These are phyloP conservation scores for Ctena decussata DNA, from an alignment of 2,888 invertebrate genomes.

Conservation along the genomic window DNA sequence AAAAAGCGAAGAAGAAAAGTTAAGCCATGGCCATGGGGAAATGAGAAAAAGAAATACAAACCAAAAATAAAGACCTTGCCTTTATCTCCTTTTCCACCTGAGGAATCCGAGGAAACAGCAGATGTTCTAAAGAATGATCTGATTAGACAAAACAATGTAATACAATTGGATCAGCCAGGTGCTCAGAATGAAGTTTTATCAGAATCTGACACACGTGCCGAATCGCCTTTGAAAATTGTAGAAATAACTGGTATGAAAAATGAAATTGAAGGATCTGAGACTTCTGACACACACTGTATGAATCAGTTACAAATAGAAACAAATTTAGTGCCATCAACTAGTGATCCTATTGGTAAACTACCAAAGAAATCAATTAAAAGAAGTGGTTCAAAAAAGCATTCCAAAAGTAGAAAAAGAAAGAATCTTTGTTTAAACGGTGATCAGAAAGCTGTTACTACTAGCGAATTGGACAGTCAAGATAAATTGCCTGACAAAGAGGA, in stretches of 20 bases:
- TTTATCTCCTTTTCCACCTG: background rate
- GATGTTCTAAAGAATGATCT: background rate
- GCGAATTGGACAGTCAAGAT: no score
- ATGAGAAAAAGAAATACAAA: slow-evolving; percentile 64
- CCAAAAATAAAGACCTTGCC: slow-evolving; percentile 45
- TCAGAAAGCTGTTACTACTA: no score
- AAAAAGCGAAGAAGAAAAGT: slow-evolving; percentile 62
- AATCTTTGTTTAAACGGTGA: background rate
- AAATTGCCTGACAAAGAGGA: no score
- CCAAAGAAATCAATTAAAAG: background rate
- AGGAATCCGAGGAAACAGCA: background rate
- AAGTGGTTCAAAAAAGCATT: background rate
- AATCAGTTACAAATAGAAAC: background rate
- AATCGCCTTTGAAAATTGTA: no score
- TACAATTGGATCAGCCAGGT: background rate
- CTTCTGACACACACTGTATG: background rate
- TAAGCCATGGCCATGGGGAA: slow-evolving; percentile 66
- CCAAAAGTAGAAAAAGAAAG: background rate
- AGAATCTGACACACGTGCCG: no score
- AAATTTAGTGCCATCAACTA: background rate
- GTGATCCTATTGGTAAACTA: background rate
- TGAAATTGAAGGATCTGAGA: background rate
- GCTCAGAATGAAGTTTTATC: background rate
- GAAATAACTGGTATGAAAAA: no score
- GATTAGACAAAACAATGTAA: background rate